Evolutionary conservation across 2,888 invertebrate species (phyloP).

Genomic region (Alloscopus bannaensis): DNA sequence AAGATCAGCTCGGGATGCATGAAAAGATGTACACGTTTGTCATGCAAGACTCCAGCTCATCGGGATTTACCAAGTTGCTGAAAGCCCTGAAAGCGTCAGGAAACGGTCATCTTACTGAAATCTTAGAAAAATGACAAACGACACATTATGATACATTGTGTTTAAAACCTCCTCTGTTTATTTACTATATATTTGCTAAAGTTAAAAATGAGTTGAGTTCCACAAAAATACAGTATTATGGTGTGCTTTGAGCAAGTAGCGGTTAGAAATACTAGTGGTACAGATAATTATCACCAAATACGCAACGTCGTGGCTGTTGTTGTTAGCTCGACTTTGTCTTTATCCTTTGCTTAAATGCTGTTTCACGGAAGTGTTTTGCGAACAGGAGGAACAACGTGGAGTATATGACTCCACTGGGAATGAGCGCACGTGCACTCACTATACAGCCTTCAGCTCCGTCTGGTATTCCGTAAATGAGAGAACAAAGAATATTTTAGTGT

Average conservation of each 20-base stretch:
- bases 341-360: slow-evolving; percentile 45
- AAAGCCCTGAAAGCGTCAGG: slow-evolving; percentile 53
- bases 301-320: too few relatives aligned
- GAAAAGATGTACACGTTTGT: slow-evolving; percentile 47
- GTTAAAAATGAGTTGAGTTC: too few relatives aligned
- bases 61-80: slow-evolving; percentile 18
- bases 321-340: slow-evolving; percentile 36
- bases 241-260: too few relatives aligned
- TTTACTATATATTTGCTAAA: too few relatives aligned
- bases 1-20: slow-evolving; percentile 45
- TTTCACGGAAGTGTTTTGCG: slow-evolving; percentile 59
- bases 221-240: too few relatives aligned
- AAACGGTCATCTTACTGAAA: slow-evolving; percentile 48
- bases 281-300: too few relatives aligned
- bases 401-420: slow-evolving; percentile 62
- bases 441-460: slow-evolving; percentile 57
- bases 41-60: slow-evolving; percentile 24
- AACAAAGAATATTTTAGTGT: background rate
- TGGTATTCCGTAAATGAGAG: slow-evolving; percentile 17
- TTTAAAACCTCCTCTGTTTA: background rate
- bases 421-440: slow-evolving; percentile 60
- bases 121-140: slow-evolving; percentile 36
- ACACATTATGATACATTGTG: background rate
- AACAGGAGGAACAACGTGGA: slow-evolving; percentile 66
- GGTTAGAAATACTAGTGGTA: too few relatives aligned